These are phyloP conservation scores for Dioctria linearis DNA, from an alignment of 2,888 invertebrate genomes.

Conservation along the genomic window DNA sequence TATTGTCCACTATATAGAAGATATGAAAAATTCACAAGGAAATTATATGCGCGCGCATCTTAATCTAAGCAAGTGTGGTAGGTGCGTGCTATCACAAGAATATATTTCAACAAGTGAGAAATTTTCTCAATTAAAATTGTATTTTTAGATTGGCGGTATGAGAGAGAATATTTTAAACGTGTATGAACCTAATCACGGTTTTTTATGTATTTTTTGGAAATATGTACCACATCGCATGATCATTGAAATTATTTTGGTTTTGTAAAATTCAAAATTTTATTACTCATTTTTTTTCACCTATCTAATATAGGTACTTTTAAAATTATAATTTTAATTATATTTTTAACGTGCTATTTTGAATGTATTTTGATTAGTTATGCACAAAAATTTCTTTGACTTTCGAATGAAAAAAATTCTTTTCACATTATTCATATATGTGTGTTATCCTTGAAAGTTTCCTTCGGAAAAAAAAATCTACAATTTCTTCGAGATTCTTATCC, in stretches of 20 bases:
- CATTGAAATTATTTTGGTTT: constrained; percentile 3
- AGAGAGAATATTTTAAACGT: constrained; percentile 18
- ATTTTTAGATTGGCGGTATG: constrained; percentile 54
- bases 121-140: constrained; percentile 54
- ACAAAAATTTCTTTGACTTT: no score
- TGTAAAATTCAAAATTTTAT: constrained; percentile 16
- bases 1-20: background rate
- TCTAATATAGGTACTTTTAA: constrained; percentile 9
- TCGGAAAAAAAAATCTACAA: constrained; percentile 33
- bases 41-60: constrained; percentile 54
- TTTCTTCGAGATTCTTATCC: constrained; percentile 38
- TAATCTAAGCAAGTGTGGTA: constrained; percentile 30
- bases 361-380: no score
- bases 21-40: constrained; percentile 4
- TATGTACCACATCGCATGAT: constrained; percentile 10
- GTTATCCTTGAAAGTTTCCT: constrained; percentile 39
- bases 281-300: constrained; percentile 31
- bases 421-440: constrained; percentile 4
- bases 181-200: constrained; percentile 47
- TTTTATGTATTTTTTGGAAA: constrained; percentile 43
- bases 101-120: constrained; percentile 26
- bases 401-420: background rate
- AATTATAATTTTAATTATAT: constrained; percentile 4
- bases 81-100: constrained; percentile 1
- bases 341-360: no score